phyloP scores from a whole-genome alignment of 1,140 invertebrate species.

The Papilio machaon region DNA sequence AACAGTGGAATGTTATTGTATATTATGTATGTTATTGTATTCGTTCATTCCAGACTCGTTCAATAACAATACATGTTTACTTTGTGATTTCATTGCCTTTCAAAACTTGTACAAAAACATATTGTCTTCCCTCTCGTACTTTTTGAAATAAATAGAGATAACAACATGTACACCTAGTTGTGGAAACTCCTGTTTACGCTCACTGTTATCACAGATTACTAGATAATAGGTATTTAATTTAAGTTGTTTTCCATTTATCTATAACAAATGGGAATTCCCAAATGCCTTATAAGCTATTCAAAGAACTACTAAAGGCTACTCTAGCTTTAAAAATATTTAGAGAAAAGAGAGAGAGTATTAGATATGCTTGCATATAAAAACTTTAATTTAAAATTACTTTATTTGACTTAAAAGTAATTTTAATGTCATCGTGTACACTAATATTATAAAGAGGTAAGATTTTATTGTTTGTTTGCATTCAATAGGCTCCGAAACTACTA shows the following conservation, averaged over 20 bases:
- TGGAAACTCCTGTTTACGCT: neutral
- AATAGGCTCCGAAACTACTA: no score
- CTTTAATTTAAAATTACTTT: no score
- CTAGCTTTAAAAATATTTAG: neutral
- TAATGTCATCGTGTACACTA: no score
- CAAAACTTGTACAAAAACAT: neutral
- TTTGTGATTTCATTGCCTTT: neutral
- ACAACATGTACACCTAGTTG: neutral
- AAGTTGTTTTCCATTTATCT: neutral
- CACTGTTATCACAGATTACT: neutral
- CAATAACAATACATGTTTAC: neutral
- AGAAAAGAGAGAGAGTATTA: neutral
- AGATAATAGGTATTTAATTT: neutral
- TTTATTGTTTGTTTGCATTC: no score
- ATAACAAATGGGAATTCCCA: neutral
- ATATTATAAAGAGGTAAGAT: no score
- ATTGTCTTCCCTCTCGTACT: neutral
- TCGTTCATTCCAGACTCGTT: neutral
- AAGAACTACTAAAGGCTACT: neutral
- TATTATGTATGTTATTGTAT: neutral
- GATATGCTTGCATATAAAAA: neutral
- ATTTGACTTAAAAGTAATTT: no score
- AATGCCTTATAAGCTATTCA: neutral
- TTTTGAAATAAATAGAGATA: neutral
- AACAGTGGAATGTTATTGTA: constrained; percentile 48